These are phyloP conservation scores for Eolophus roseicapilla DNA, from an alignment of 2,113 vertebrate species.

Conservation along the genomic window DNA sequence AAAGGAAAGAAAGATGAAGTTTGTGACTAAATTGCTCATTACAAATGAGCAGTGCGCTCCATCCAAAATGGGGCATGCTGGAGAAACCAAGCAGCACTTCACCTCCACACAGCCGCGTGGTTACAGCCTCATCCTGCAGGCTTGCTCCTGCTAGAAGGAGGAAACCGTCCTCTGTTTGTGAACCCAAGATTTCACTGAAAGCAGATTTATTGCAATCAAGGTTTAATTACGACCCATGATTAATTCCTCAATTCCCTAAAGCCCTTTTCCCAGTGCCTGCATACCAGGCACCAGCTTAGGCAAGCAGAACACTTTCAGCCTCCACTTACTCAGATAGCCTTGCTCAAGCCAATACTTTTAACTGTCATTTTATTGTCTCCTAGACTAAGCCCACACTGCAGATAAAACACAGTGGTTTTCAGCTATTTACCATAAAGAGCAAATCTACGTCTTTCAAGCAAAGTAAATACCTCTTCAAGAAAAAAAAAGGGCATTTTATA, in stretches of 20 bases:
- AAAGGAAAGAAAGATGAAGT: not conserved
- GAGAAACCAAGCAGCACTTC: not conserved
- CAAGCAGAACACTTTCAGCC: not conserved
- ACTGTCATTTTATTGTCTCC: not conserved
- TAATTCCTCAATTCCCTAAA: not conserved
- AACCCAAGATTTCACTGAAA: not conserved
- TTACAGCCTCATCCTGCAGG: not conserved
- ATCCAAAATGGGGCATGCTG: not conserved
- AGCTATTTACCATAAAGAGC: not conserved
- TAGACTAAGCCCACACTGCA: not conserved
- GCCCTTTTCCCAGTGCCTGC: not conserved
- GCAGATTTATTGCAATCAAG: not conserved
- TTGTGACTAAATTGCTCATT: not conserved
- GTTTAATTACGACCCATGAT: not conserved
- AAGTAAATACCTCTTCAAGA: not conserved
- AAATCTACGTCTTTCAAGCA: not conserved
- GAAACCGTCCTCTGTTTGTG: not conserved
- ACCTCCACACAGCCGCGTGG: rapidly evolving
- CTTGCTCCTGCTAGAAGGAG: not conserved
- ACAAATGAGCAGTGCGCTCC: not conserved
- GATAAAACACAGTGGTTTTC: not conserved
- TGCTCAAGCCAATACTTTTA: not conserved
- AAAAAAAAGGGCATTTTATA: not conserved
- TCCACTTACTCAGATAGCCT: not conserved
- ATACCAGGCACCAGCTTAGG: not conserved